phyloP scores from a whole-genome alignment of 2,113 vertebrate genomes.

The Python bivittatus region DNA sequence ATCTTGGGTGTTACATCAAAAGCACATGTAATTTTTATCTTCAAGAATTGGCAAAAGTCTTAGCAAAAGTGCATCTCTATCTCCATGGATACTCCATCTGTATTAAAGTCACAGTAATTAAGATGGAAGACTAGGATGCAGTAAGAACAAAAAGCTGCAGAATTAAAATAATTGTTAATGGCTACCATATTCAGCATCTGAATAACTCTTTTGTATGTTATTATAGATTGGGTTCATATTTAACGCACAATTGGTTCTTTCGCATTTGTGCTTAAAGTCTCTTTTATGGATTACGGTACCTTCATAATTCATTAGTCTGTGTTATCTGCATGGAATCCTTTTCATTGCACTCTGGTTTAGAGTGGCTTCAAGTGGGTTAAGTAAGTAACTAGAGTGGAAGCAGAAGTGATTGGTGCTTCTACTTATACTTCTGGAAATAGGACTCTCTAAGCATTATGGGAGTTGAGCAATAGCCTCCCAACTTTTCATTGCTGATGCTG shows the following conservation, averaged over 20 bases:
- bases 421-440: neutral
- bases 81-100: neutral
- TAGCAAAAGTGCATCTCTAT: neutral
- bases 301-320: neutral
- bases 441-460: neutral
- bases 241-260: neutral
- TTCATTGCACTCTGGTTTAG: neutral
- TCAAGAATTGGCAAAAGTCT: neutral
- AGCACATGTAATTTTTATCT: neutral
- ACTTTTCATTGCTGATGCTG: neutral
- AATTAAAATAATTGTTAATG: neutral
- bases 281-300: neutral
- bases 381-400: neutral
- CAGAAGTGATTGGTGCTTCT: neutral
- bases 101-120: neutral
- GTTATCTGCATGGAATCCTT: neutral
- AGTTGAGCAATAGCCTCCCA: neutral
- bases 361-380: neutral
- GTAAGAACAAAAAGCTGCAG: neutral
- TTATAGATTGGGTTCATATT: neutral
- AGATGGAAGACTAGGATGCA: neutral
- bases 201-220: neutral
- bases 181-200: neutral
- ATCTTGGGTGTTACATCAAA: neutral
- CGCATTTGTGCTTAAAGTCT: neutral